These are phyloP conservation scores for Drosophila micromelanica DNA, from an alignment of 1,140 invertebrate genomes.

Conservation along the genomic window DNA sequence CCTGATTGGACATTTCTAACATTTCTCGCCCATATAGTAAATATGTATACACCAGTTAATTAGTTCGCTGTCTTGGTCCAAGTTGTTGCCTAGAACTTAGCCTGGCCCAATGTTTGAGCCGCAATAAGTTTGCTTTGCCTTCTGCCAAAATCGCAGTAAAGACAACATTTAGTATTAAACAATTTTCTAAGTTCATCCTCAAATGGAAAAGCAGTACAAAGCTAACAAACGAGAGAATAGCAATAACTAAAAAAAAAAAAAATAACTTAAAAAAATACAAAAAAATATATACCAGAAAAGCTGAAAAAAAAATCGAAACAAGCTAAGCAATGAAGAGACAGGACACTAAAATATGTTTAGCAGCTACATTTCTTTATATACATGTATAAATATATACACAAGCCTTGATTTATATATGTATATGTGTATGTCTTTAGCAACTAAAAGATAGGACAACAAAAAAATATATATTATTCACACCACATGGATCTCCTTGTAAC, in stretches of 20 bases:
- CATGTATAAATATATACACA: constrained; percentile 26
- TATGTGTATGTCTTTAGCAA: constrained; percentile 34
- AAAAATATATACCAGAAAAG: background rate
- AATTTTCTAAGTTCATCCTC: constrained; percentile 37
- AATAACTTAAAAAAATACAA: background rate
- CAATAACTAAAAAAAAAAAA: background rate
- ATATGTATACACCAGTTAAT: constrained; percentile 11
- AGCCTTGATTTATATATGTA: constrained; percentile 25
- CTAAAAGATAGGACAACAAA: constrained; percentile 15
- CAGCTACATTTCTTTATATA: constrained; percentile 25
- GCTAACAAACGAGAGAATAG: constrained; percentile 14
- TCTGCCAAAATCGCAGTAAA: background rate
- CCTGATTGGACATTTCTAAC: too few relatives aligned
- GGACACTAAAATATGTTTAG: constrained; percentile 11
- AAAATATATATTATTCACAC: constrained; percentile 36
- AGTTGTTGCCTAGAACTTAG: constrained; percentile 18
- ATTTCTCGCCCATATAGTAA: background rate
- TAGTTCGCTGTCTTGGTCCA: constrained; percentile 7
- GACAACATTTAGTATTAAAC: constrained; percentile 32
- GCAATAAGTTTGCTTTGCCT: constrained; percentile 7
- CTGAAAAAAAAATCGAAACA: constrained; percentile 1
- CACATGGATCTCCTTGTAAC: constrained; percentile 69
- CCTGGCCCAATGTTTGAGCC: too few relatives aligned
- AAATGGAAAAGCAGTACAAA: constrained; percentile 39
- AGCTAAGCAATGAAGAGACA: constrained; percentile 24